Conservation (phyloP, 2,888 invertebrate genomes). For the Drosophila yooni region DNA sequence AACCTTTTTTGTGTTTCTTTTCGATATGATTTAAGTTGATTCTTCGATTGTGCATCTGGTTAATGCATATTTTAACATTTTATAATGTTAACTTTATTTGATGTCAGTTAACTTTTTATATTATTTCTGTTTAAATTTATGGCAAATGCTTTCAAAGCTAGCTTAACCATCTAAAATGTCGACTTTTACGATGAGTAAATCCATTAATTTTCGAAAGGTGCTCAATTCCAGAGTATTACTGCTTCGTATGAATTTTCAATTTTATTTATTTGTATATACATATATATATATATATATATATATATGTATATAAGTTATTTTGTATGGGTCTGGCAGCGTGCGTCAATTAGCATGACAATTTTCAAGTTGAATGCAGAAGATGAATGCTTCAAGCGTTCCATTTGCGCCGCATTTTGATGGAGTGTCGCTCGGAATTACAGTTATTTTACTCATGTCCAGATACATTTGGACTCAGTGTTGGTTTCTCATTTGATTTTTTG, state of each 20-base stretch:
- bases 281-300: no score
- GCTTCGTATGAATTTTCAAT: background rate
- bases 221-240: constrained; percentile 1
- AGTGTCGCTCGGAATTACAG: constrained; percentile 30
- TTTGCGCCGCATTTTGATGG: constrained; percentile 41
- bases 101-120: background rate
- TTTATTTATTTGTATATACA: background rate
- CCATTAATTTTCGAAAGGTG: no score
- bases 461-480: constrained; percentile 3
- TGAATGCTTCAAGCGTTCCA: constrained; percentile 42
- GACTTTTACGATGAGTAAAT: background rate
- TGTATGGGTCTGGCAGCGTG: constrained; percentile 25
- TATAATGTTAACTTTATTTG: background rate
- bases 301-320: background rate
- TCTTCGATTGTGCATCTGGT: background rate
- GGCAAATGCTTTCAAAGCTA: background rate
- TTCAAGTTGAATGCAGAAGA: constrained; percentile 57
- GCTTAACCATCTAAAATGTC: background rate
- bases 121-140: background rate
- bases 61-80: background rate
- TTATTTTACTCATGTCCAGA: constrained; percentile 26
- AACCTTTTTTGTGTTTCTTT: background rate
- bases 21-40: background rate
- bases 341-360: constrained; percentile 61
- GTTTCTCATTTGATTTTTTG: background rate